Conservation (phyloP, 1,140 invertebrate species). For the Drosophila tani region DNA sequence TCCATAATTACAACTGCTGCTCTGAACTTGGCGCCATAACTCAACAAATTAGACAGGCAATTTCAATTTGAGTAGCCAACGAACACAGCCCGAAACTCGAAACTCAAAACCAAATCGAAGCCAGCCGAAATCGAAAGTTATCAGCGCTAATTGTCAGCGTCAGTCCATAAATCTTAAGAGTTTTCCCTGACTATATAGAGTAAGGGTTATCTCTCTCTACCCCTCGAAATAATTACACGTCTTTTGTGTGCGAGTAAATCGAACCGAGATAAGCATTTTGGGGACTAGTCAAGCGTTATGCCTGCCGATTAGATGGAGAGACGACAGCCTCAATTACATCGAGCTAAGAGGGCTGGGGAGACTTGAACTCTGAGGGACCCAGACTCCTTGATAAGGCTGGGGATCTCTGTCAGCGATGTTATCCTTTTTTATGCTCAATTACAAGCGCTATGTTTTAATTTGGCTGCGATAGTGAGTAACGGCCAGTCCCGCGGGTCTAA, state of each 20-base stretch:
- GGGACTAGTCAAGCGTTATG: constrained; percentile 79
- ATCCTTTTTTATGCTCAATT: constrained; percentile 75
- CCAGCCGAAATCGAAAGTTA: constrained; percentile 54
- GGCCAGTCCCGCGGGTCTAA: constrained; percentile 43
- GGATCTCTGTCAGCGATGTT: constrained; percentile 57
- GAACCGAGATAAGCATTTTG: constrained; percentile 63
- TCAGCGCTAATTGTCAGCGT: constrained; percentile 73
- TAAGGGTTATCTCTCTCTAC: constrained; percentile 63
- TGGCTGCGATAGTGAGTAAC: constrained; percentile 53
- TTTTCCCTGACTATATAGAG: constrained; percentile 15
- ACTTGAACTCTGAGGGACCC: not conserved
- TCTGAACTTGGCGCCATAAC: constrained; percentile 63
- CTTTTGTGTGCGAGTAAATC: constrained; percentile 30
- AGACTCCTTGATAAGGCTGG: constrained; percentile 45
- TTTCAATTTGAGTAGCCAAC: constrained; percentile 56
- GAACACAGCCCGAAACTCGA: constrained; percentile 7
- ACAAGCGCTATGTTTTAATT: constrained; percentile 82
- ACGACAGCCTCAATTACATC: constrained; percentile 72
- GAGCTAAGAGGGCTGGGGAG: not conserved
- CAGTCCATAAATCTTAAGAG: constrained; percentile 68
- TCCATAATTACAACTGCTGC: constrained; percentile 61
- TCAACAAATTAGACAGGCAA: constrained; percentile 79
- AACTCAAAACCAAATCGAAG: constrained; percentile 18
- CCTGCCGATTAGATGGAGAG: constrained; percentile 67
- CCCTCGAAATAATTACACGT: constrained; percentile 63